phyloP scores from a whole-genome alignment of 2,888 invertebrate species.

The Nymphalis urticae region DNA sequence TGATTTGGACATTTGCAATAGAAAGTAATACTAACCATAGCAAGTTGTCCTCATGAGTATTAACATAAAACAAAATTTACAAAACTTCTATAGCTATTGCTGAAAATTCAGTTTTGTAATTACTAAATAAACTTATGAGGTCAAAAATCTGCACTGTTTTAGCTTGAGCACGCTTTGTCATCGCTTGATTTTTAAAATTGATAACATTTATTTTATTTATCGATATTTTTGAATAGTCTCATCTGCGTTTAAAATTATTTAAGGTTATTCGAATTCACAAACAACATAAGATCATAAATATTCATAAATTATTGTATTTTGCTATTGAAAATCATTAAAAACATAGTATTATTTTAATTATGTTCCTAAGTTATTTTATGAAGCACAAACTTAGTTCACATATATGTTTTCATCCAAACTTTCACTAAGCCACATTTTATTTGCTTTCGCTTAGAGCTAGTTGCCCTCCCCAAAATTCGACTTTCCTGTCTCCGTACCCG shows the following conservation, averaged over 20 bases:
- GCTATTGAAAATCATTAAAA: neutral
- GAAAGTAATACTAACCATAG: constrained; percentile 2
- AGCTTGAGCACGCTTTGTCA: constrained; percentile 66
- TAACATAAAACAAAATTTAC: neutral
- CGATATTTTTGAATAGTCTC: neutral
- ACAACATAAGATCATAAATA: neutral
- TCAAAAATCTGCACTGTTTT: constrained; percentile 25
- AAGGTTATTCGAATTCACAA: neutral
- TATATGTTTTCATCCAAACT: constrained; percentile 6
- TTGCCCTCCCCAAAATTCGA: constrained; percentile 59
- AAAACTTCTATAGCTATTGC: neutral
- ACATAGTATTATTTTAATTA: neutral
- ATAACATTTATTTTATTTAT: neutral
- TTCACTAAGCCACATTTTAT: constrained; percentile 13
- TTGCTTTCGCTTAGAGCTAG: constrained; percentile 66
- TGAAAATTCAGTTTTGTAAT: neutral
- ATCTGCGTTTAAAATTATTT: neutral
- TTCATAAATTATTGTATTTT: neutral
- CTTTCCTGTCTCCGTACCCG: constrained; percentile 80
- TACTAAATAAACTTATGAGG: constrained; percentile 12
- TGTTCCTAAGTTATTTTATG: neutral
- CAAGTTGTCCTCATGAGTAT: neutral
- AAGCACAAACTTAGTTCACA: neutral
- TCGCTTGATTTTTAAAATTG: constrained; percentile 45
- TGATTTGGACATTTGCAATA: too few species aligned